Evolutionary conservation across 2,113 vertebrate species (phyloP).

Genomic region (Zosterops borbonicus): DNA sequence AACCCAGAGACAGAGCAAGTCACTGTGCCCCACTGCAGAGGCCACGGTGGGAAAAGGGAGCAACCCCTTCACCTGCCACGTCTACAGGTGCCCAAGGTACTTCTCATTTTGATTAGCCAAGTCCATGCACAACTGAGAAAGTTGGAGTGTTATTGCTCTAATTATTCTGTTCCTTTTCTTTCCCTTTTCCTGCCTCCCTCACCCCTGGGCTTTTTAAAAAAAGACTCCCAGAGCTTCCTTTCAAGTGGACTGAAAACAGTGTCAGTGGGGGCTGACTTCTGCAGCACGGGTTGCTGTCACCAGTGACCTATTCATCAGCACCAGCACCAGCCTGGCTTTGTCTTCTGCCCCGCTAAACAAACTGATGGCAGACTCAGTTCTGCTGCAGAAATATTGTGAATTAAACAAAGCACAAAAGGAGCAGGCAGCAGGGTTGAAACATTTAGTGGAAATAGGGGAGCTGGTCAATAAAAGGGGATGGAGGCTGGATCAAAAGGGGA

Average conservation of each 20-base stretch:
- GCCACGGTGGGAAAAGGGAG: neutral
- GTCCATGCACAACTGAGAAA: neutral
- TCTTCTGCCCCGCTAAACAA: conserved; percentile 52
- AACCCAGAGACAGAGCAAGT: neutral
- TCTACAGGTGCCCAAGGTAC: neutral
- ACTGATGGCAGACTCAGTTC: conserved; percentile 15
- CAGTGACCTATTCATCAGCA: conserved; percentile 56
- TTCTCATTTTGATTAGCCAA: neutral
- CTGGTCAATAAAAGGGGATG: conserved; percentile 55
- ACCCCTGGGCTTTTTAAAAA: conserved; percentile 49
- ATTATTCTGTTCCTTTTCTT: conserved; percentile 33
- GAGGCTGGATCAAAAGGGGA: conserved; percentile 50
- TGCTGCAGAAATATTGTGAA: conserved; percentile 45
- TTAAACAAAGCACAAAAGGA: conserved; percentile 52
- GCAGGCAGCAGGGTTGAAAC: conserved; percentile 42
- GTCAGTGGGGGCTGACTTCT: conserved; percentile 58
- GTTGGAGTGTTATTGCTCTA: neutral
- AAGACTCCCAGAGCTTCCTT: conserved; percentile 52
- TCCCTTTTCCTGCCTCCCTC: conserved; percentile 22
- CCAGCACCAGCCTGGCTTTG: conserved; percentile 57
- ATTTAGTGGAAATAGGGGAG: conserved; percentile 44
- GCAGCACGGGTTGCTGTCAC: conserved; percentile 51
- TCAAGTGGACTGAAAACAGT: conserved; percentile 56
- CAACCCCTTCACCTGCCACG: neutral
- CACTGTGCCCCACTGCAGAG: neutral